A percentile compares a stretch with the other conserved stretches of the same genome.
Evolutionary conservation across 2,797 vertebrate species (phyloP).

Genomic region (Gobionotothen gibberifrons): DNA sequence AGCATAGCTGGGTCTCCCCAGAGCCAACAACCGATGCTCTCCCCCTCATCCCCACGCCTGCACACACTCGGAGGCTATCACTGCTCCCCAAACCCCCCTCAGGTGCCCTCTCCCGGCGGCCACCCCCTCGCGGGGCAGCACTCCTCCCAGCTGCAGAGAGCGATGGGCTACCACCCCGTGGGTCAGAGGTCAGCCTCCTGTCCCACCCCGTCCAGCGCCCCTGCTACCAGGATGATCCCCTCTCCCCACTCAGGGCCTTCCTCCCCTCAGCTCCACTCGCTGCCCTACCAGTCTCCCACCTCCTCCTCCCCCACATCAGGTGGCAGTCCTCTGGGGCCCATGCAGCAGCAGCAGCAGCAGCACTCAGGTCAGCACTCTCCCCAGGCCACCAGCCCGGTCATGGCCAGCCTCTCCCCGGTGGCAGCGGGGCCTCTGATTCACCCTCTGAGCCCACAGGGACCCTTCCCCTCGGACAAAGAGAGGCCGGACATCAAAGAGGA

Average conservation of each 20-base stretch:
- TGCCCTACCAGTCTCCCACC: constrained; percentile 94
- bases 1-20: constrained; percentile 75
- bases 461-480: constrained; percentile 88
- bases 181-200: constrained; percentile 89
- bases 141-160: constrained; percentile 87
- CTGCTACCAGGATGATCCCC: constrained; percentile 86
- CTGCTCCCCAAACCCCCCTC: constrained; percentile 85
- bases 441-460: constrained; percentile 85
- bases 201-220: constrained; percentile 87
- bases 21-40: constrained; percentile 83
- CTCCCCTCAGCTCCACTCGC: constrained; percentile 91
- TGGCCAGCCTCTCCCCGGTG: constrained; percentile 81
- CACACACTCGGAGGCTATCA: constrained; percentile 89
- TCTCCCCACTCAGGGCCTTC: constrained; percentile 93
- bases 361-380: constrained; percentile 82
- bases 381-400: constrained; percentile 76
- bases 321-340: constrained; percentile 85
- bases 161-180: constrained; percentile 88
- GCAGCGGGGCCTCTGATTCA: constrained; percentile 85
- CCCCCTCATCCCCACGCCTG: constrained; percentile 87
- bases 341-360: constrained; percentile 82
- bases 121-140: constrained; percentile 86
- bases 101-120: constrained; percentile 82
- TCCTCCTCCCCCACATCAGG: constrained; percentile 87
- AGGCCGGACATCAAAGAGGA: constrained; percentile 93